Percentiles rank a stretch among this genome's conserved stretches.
phyloP scores from a whole-genome alignment of 2,888 invertebrate species.

The Acleris holmiana region DNA sequence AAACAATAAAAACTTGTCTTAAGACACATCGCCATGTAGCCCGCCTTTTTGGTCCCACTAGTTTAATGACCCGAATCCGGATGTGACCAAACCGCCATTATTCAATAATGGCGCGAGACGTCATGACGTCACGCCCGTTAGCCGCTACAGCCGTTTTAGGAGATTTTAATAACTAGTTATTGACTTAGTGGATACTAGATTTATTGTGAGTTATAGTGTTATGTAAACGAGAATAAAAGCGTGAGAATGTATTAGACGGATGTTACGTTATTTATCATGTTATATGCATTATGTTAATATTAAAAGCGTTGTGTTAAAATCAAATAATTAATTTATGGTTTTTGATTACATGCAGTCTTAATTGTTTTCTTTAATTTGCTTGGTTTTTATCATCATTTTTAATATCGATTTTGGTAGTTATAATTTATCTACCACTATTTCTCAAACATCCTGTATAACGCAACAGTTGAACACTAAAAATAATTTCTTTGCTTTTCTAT shows the following conservation, averaged over 20 bases:
- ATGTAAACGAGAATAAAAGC: not conserved
- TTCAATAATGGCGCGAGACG: conserved; percentile 8
- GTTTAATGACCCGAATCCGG: conserved; percentile 7
- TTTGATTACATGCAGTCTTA: too few relatives aligned
- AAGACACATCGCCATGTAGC: conserved; percentile 2
- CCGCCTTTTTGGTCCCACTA: not conserved
- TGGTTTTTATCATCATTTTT: too few relatives aligned
- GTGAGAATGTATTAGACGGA: not conserved
- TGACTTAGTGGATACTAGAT: not conserved
- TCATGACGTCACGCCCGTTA: conserved; percentile 4
- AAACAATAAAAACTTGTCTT: too few relatives aligned
- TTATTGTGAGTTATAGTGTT: conserved; percentile 2
- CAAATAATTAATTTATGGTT: not conserved
- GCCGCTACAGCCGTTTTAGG: conserved; percentile 3
- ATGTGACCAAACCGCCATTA: not conserved
- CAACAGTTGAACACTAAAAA: too few relatives aligned
- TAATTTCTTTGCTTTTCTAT: too few relatives aligned
- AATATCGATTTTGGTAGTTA: too few relatives aligned
- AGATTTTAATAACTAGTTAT: not conserved
- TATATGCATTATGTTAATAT: too few relatives aligned
- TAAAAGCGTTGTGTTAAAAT: not conserved
- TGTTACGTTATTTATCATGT: not conserved
- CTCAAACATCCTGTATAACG: too few relatives aligned
- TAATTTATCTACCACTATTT: too few relatives aligned
- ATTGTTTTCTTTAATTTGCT: too few relatives aligned